These are phyloP conservation scores for Sphenopsis melanotis DNA, from an alignment of 2,797 vertebrate species.

Conservation along the genomic window DNA sequence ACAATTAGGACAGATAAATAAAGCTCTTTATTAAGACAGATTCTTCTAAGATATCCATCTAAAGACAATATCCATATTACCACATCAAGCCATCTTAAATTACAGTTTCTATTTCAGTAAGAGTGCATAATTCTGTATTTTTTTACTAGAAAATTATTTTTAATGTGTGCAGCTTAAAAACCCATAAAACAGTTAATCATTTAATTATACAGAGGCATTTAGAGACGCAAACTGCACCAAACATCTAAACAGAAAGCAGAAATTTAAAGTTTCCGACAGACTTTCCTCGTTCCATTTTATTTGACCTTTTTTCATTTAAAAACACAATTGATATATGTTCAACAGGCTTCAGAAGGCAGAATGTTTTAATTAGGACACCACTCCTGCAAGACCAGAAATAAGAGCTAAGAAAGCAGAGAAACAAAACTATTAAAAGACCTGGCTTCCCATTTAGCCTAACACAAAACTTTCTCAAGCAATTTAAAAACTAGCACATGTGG, in stretches of 20 bases:
- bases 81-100: not conserved
- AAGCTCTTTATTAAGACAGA: not conserved
- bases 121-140: not conserved
- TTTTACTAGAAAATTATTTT: not conserved
- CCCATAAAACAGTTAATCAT: not conserved
- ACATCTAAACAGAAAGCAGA: not conserved
- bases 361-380: slow-evolving; percentile 11
- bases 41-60: not conserved
- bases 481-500: not conserved
- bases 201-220: not conserved
- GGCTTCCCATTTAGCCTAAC: not conserved
- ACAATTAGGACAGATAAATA: not conserved
- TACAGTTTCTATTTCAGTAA: not conserved
- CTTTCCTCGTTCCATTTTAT: not conserved
- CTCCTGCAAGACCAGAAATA: slow-evolving; percentile 13
- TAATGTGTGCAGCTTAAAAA: not conserved
- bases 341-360: slow-evolving; percentile 1
- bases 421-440: slow-evolving; percentile 9
- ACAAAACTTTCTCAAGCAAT: not conserved
- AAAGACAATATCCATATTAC: not conserved
- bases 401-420: not conserved
- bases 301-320: not conserved
- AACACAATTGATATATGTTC: not conserved
- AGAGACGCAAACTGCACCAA: not conserved
- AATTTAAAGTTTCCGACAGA: not conserved